These are phyloP conservation scores for Epistrophe eligans DNA, from an alignment of 2,888 invertebrate species.

Conservation along the genomic window DNA sequence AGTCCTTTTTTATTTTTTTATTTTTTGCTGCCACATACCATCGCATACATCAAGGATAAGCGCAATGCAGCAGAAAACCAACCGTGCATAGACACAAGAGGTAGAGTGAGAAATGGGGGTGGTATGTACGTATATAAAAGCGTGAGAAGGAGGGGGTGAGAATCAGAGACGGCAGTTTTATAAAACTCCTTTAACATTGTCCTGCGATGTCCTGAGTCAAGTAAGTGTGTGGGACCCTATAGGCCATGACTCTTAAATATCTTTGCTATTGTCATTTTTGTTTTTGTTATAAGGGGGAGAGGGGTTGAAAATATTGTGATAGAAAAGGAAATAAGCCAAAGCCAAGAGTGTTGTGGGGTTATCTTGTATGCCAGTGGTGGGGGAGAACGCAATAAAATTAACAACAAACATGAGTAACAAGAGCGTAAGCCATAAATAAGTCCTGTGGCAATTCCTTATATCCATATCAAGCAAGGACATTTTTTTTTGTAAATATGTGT, in stretches of 20 bases:
- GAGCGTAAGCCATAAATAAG: constrained; percentile 74
- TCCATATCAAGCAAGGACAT: constrained; percentile 24
- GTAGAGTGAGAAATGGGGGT: constrained; percentile 6
- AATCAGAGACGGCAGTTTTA: constrained; percentile 49
- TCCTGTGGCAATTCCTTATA: constrained; percentile 49
- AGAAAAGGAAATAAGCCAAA: constrained; percentile 13
- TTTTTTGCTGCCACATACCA: constrained; percentile 79
- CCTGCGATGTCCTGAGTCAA: constrained; percentile 13
- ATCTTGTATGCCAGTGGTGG: constrained; percentile 67
- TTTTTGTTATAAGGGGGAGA: not conserved
- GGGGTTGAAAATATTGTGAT: constrained; percentile 8
- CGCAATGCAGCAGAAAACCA: constrained; percentile 84
- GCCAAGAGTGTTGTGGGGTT: constrained; percentile 38
- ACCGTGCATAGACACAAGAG: constrained; percentile 79
- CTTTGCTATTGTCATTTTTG: constrained; percentile 26
- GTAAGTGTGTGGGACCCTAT: constrained; percentile 44
- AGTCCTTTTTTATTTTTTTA: constrained; percentile 66
- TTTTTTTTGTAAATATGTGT: constrained; percentile 1
- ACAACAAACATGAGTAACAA: constrained; percentile 76
- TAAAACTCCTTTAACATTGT: constrained; percentile 41
- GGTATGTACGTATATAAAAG: not conserved
- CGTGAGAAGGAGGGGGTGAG: constrained; percentile 9
- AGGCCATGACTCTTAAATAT: constrained; percentile 69
- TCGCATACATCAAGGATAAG: constrained; percentile 84
- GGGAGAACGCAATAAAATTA: constrained; percentile 76